Conservation (phyloP, 2,113 vertebrate genomes). For the Rhagologus leucostigma region DNA sequence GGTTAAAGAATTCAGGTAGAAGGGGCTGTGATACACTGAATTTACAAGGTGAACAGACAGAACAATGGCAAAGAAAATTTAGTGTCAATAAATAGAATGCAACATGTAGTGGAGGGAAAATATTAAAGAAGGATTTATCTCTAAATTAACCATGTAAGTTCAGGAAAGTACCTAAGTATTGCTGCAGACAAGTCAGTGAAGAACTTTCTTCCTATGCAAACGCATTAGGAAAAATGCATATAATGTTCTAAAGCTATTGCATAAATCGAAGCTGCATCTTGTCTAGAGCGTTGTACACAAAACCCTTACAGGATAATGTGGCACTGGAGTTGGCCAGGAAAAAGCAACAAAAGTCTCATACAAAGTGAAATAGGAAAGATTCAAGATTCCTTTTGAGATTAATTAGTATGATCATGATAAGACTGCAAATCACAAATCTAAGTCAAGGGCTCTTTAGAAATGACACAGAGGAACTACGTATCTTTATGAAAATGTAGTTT, state of each 20-base stretch:
- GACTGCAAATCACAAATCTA: not conserved
- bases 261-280: not conserved
- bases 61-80: not conserved
- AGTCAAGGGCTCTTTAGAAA: not conserved
- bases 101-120: not conserved
- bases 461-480: not conserved
- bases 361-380: not conserved
- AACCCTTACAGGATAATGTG: not conserved
- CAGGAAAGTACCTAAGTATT: not conserved
- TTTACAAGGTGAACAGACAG: not conserved
- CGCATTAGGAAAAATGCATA: not conserved
- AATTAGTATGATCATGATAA: not conserved
- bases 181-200: not conserved
- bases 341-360: not conserved
- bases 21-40: not conserved
- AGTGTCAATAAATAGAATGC: not conserved
- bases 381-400: not conserved
- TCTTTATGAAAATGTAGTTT: not conserved
- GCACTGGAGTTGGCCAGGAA: not conserved
- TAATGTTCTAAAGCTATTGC: not conserved
- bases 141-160: not conserved
- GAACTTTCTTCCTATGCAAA: not conserved
- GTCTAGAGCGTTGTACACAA: not conserved
- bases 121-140: not conserved
- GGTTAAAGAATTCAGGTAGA: not conserved